Evolutionary conservation across 37 sponge, comb jelly and placozoan genomes (phyloP), one percentile per base, ranked within the genome.

Genomic region (Axinella damicornis): DNA sequence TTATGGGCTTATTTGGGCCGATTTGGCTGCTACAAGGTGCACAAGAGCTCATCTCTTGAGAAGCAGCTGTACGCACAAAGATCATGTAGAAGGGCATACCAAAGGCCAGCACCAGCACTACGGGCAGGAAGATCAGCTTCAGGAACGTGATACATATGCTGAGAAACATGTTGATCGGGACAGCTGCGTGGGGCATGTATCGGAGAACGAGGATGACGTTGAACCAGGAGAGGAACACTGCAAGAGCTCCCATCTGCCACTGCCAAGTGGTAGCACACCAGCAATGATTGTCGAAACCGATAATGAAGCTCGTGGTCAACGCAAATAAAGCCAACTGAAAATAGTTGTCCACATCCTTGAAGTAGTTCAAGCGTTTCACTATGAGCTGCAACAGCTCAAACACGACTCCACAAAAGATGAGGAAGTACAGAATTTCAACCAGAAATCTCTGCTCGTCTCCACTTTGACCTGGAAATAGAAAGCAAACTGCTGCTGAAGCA

Each of bases 211-310:
- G 13, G n/a, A 83, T 37, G 18, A 83, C 53, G 33, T 83, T 74
- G 40, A 83, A 38, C 84, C 84, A 83, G 17, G 53, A 74, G 33
- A 74, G 66, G 53, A 83, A 83, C 19, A 83, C 13, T 15, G 66
- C 73, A 16, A 83, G 53, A 22, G 74, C 74, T 36, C 84, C 84
- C 39, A 83, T 16, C 46, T 83, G 84, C 84, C 84, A 83, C 31
- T 54, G 65, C 60, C 53, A 63, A n/a, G 46, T 0, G 0, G 53
- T 15, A 18, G 55, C 20, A 20, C 84, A 83, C 35, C 46, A 53
- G 52, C 75, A 74, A 20, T 54, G 16, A 20, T 64, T 37, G 9
- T 28, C 56, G 9, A 46, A 9, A 4, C 55, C 25, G 28, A 65
- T 75, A 74, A 74, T 74, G 9, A 53, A 62, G 41, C 61, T 63